These are phyloP conservation scores for Medauroidea extradentata DNA, from an alignment of 1,140 invertebrate genomes.

Conservation along the genomic window DNA sequence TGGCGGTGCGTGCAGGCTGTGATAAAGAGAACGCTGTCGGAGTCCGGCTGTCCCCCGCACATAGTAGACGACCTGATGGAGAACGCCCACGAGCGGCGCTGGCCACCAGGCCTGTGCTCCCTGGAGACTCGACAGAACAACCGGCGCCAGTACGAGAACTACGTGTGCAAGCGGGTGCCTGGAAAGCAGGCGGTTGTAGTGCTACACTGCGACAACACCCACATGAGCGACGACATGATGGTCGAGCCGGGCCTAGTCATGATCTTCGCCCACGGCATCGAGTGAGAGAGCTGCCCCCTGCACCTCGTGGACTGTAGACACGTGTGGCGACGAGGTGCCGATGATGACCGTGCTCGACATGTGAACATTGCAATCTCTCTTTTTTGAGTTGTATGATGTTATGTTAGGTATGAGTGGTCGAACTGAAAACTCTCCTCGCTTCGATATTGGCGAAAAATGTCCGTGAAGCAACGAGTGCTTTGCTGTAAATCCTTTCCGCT, in stretches of 20 bases:
- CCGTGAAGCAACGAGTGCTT: too few species aligned
- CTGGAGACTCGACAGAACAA: conserved; percentile 92
- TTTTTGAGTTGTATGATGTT: too few species aligned
- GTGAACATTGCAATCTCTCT: too few species aligned
- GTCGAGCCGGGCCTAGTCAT: conserved; percentile 95
- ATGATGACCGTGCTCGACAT: too few species aligned
- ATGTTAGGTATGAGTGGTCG: too few species aligned
- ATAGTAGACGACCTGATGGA: conserved; percentile 94
- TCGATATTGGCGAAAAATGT: too few species aligned
- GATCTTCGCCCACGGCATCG: conserved; percentile 98
- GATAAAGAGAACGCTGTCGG: conserved; percentile 86
- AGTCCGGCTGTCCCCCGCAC: conserved; percentile 87
- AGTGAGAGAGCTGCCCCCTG: conserved; percentile 47
- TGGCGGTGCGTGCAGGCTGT: conserved; percentile 61
- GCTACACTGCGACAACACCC: conserved; percentile 88
- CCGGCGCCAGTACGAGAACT: conserved; percentile 87
- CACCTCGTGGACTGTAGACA: too few species aligned
- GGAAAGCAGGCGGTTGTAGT: conserved; percentile 94
- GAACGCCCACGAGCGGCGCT: conserved; percentile 91
- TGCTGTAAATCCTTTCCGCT: too few species aligned
- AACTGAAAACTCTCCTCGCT: too few species aligned
- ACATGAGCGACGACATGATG: conserved; percentile 94
- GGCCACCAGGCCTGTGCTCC: conserved; percentile 88
- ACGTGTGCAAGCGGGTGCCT: conserved; percentile 89
- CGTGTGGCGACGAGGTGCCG: too few species aligned